Base-by-base conservation (phyloP, 2,888 invertebrate genomes). In the Strigamia maritima region DNA sequence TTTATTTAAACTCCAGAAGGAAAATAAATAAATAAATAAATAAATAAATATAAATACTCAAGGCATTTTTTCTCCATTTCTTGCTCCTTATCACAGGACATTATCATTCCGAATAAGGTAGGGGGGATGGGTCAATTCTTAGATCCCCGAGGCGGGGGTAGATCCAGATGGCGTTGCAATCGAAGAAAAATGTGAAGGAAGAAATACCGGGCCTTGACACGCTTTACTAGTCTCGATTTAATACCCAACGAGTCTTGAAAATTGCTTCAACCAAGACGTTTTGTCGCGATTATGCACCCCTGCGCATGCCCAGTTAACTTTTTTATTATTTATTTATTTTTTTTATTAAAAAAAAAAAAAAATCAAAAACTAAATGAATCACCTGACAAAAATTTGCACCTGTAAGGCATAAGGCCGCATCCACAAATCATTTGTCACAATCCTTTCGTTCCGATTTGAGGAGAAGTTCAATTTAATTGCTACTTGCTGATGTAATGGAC, bases 101-200 rank as follows among this genome's bases (percentile, higher is more conserved):
- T 70, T 70, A 70, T 28, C 70, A 70, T 70, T 70, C 70, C 28
- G 70, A 70, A 70, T 28, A 70, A 70, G 70, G 70, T n/a, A 70
- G 70, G 28, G 70, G 70, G 70, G 70, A 70, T 70, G 70, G 70
- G 28, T 70, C 70, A 70, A 70, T 28, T 24, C 70, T 28, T 24
- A 28, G 70, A 70, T 70, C 70, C 70, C 70, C 70, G 70, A 70
- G 70, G 70, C 70, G 70, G 70, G 70, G 70, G 70, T 70, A 70
- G 70, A 70, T 28, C 70, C 70, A 70, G 70, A 28, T 70, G 70
- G 70, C 70, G 70, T 28, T 70, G 70, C 70, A 28, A 70, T 70
- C 70, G 26, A 70, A 70, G 70, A 70, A 70, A 70, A 70, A 70
- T 28, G 28, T 4, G 28, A 70, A 70, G 70, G 28, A 70, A 28